Conservation (phyloP, 1,140 invertebrate genomes). For the Lucilia sericata region DNA sequence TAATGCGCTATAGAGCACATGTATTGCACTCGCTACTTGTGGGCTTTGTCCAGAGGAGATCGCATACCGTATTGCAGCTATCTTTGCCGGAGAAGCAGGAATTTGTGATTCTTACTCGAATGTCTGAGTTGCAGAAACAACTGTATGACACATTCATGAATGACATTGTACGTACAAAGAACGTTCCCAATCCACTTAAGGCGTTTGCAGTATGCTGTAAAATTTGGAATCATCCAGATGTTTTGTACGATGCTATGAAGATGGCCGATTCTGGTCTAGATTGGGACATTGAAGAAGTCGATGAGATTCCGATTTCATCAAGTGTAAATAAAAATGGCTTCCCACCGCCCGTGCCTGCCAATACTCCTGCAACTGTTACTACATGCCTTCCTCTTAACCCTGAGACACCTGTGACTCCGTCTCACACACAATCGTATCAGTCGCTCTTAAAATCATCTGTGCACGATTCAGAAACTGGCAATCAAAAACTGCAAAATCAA, state of each 20-base stretch:
- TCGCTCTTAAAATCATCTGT: not conserved
- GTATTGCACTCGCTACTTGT: slow-evolving; percentile 90
- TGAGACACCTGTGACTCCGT: not conserved
- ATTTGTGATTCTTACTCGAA: slow-evolving; percentile 88
- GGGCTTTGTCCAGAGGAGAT: slow-evolving; percentile 93
- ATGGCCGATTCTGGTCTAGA: slow-evolving; percentile 91
- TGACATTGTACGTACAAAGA: slow-evolving; percentile 86
- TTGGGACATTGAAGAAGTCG: slow-evolving; percentile 80
- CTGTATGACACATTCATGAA: slow-evolving; percentile 93
- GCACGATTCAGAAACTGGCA: not conserved
- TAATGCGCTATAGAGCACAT: slow-evolving; percentile 91
- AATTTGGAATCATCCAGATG: slow-evolving; percentile 99
- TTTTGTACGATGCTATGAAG: slow-evolving; percentile 90
- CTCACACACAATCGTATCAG: not conserved
- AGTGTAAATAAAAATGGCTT: slow-evolving; percentile 28
- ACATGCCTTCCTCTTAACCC: not conserved
- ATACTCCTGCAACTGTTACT: too few species aligned
- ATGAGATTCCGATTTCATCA: slow-evolving; percentile 21
- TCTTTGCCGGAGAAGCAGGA: slow-evolving; percentile 92
- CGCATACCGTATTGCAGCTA: slow-evolving; percentile 87
- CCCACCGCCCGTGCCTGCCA: slow-evolving; percentile 20
- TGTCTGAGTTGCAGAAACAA: slow-evolving; percentile 88
- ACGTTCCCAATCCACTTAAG: slow-evolving; percentile 95
- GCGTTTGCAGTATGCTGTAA: slow-evolving; percentile 99
- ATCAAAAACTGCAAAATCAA: not conserved